phyloP scores from a whole-genome alignment of 1,140 invertebrate genomes.

The Hetaerina americana region DNA sequence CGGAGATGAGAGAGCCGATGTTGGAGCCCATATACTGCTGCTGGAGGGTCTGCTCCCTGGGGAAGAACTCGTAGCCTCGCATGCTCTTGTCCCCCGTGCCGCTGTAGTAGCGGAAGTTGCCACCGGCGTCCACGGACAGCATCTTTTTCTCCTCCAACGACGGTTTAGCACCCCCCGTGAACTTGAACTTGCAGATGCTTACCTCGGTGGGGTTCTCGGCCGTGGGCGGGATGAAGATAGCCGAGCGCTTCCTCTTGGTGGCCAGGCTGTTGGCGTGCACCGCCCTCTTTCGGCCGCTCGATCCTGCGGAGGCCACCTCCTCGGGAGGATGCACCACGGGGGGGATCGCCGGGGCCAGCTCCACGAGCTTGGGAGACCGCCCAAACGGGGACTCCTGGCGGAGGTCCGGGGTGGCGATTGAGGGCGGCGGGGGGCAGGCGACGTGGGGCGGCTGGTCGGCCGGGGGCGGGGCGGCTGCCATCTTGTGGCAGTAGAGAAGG shows the following conservation, averaged over 20 bases:
- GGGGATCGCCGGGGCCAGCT: slow-evolving; percentile 12
- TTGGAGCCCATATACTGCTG: slow-evolving; percentile 20
- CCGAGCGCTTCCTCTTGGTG: slow-evolving; percentile 59
- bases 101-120: slow-evolving; percentile 70
- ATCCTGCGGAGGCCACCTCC: slow-evolving; percentile 23
- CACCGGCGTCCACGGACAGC: slow-evolving; percentile 71
- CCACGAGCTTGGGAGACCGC: slow-evolving; percentile 20
- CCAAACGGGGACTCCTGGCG: slow-evolving; percentile 22
- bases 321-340: slow-evolving; percentile 18
- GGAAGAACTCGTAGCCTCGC: slow-evolving; percentile 62
- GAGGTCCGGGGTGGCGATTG: slow-evolving; percentile 23
- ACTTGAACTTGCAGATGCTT: slow-evolving; percentile 89
- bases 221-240: slow-evolving; percentile 68
- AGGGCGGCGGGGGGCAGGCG: slow-evolving; percentile 17
- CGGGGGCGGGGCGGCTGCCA: slow-evolving; percentile 30
- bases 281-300: slow-evolving; percentile 13
- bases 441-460: neutral
- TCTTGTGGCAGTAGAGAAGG: slow-evolving; percentile 55
- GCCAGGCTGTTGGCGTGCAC: slow-evolving; percentile 23
- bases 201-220: slow-evolving; percentile 46
- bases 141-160: slow-evolving; percentile 81
- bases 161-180: slow-evolving; percentile 76
- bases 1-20: slow-evolving; percentile 1
- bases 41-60: slow-evolving; percentile 46
- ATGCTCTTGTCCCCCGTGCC: slow-evolving; percentile 59